phyloP scores from a whole-genome alignment of 2,888 invertebrate genomes.

The Eristalis tenax region DNA sequence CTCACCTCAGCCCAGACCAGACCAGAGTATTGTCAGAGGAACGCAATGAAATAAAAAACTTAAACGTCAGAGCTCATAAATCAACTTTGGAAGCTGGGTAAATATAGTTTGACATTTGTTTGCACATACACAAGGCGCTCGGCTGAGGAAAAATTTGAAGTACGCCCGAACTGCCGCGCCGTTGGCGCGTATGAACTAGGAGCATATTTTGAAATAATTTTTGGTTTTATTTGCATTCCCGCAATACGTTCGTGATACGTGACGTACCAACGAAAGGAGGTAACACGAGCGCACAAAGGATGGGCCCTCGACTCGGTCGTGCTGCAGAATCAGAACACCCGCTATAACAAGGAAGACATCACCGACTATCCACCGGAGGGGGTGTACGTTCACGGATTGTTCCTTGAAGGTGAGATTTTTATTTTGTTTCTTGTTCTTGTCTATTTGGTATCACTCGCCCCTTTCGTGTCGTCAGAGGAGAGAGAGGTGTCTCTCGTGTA shows the following conservation, averaged over 20 bases:
- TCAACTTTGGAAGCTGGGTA: conserved; percentile 50
- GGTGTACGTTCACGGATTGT: conserved; percentile 94
- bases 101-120: conserved; percentile 49
- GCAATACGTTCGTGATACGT: not conserved
- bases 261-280: conserved; percentile 85
- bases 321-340: conserved; percentile 94
- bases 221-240: conserved; percentile 8
- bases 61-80: conserved; percentile 45
- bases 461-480: conserved; percentile 6
- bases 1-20: not conserved
- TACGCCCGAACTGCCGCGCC: too few relatives aligned
- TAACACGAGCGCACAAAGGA: conserved; percentile 96
- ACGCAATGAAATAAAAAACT: conserved; percentile 46
- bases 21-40: conserved; percentile 2
- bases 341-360: conserved; percentile 93
- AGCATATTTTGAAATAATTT: conserved; percentile 50
- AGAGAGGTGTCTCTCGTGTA: conserved; percentile 14
- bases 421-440: not conserved
- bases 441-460: not conserved
- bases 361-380: conserved; percentile 95
- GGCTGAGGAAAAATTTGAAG: not conserved
- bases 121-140: not conserved
- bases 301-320: conserved; percentile 98
- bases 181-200: not conserved
- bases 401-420: conserved; percentile 88